A percentile compares a stretch with the other conserved stretches of the same genome.
These are phyloP conservation scores for Pardalotus punctatus DNA, from an alignment of 2,113 vertebrate species.

Conservation along the genomic window DNA sequence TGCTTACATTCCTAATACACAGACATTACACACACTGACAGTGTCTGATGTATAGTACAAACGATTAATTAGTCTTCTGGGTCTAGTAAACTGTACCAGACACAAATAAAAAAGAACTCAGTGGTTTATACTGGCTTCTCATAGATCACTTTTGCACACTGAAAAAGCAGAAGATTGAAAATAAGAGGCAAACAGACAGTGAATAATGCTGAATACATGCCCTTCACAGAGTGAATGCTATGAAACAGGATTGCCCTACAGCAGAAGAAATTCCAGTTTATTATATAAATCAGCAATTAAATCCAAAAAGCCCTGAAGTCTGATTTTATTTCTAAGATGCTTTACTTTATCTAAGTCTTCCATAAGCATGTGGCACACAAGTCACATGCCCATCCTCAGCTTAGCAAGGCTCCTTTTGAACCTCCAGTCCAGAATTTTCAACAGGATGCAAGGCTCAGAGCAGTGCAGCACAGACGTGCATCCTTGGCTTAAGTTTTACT, in stretches of 20 bases:
- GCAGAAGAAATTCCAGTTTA: not conserved
- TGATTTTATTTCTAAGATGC: not conserved
- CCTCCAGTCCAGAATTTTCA: not conserved
- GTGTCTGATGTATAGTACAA: not conserved
- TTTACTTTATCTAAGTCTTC: not conserved
- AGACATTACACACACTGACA: not conserved
- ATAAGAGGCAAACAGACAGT: not conserved
- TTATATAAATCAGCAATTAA: not conserved
- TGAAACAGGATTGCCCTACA: not conserved
- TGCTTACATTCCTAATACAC: not conserved
- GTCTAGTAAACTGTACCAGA: not conserved
- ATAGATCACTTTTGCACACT: not conserved
- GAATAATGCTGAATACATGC: not conserved
- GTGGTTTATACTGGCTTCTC: not conserved
- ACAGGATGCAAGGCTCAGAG: not conserved
- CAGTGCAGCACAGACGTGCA: not conserved
- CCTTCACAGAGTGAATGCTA: not conserved
- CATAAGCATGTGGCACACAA: rapidly evolving
- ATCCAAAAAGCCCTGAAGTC: not conserved
- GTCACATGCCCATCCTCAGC: not conserved
- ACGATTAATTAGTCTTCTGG: not conserved
- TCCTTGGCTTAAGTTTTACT: not conserved
- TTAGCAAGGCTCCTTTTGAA: not conserved
- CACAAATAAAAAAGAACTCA: not conserved
- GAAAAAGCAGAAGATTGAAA: not conserved